These are phyloP conservation scores for Drosophila differens DNA, from an alignment of 2,888 invertebrate species.

Conservation along the genomic window DNA sequence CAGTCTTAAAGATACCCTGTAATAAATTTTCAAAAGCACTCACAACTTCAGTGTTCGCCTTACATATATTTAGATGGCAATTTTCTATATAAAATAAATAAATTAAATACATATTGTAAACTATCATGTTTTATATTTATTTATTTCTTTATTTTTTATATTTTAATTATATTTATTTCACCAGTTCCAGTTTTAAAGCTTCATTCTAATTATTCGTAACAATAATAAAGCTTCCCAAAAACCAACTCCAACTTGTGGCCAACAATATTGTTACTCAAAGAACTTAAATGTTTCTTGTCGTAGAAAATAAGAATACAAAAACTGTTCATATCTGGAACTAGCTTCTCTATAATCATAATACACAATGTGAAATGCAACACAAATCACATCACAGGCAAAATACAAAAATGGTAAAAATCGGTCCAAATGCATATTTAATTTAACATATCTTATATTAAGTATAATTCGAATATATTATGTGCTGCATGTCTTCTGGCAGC, in stretches of 20 bases:
- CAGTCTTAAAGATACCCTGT: conserved; percentile 8
- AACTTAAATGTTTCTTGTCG: neutral
- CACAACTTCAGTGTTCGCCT: neutral
- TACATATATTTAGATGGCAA: neutral
- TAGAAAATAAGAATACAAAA: too few species aligned
- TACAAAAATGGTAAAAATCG: too few species aligned
- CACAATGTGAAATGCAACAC: neutral
- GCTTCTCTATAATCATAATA: neutral
- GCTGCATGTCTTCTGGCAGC: conserved; percentile 25
- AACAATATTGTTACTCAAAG: neutral
- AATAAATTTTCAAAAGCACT: neutral
- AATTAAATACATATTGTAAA: too few species aligned
- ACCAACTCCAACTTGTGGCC: neutral
- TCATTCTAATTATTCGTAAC: neutral
- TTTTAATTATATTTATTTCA: neutral
- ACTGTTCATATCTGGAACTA: neutral
- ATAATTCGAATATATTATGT: neutral
- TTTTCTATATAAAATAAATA: too few species aligned
- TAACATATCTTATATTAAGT: neutral
- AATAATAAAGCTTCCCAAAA: neutral
- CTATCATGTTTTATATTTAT: neutral
- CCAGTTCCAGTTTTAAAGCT: neutral
- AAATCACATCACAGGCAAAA: neutral
- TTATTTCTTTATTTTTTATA: neutral
- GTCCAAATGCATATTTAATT: neutral